phyloP scores from a whole-genome alignment of 2,888 invertebrate genomes.

The Drosophila mercatorum region DNA sequence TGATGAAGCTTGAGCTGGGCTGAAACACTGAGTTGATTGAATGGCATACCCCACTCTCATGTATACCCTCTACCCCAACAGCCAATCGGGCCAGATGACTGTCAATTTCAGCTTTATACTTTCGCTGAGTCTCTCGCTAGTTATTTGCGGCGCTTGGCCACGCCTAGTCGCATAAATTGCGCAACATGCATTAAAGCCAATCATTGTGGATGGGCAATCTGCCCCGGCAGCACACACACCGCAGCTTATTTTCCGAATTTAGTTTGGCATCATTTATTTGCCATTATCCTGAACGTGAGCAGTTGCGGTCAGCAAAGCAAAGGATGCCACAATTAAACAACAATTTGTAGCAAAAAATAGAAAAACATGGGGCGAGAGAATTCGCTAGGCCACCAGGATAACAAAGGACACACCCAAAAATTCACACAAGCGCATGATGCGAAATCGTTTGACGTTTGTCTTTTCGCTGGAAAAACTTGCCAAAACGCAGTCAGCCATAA shows the following conservation, averaged over 20 bases:
- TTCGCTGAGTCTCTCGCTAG: not conserved
- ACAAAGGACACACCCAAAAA: slow-evolving; percentile 28
- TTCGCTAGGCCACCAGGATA: not conserved
- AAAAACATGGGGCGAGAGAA: not conserved
- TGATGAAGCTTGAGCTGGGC: slow-evolving; percentile 11
- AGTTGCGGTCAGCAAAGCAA: slow-evolving; percentile 23
- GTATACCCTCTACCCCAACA: not conserved
- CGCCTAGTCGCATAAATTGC: slow-evolving; percentile 45
- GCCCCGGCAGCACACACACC: not conserved
- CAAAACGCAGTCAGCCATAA: slow-evolving; percentile 14
- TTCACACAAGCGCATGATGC: slow-evolving; percentile 42
- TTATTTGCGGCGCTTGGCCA: not conserved
- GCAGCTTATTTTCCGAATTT: not conserved
- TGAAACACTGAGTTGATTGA: slow-evolving; percentile 61
- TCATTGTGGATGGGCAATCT: slow-evolving; percentile 52
- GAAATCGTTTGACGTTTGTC: slow-evolving; percentile 38
- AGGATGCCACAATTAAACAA: slow-evolving; percentile 67
- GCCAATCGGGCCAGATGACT: slow-evolving; percentile 3
- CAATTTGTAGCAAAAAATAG: slow-evolving; percentile 29
- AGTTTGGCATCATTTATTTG: slow-evolving; percentile 57
- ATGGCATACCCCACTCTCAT: slow-evolving; percentile 37
- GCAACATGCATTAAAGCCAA: slow-evolving; percentile 71
- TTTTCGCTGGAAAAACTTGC: slow-evolving; percentile 16
- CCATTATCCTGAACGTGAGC: slow-evolving; percentile 55
- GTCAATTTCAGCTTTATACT: slow-evolving; percentile 18